phyloP scores from a whole-genome alignment of 2,888 invertebrate genomes.

The Neria commutata region DNA sequence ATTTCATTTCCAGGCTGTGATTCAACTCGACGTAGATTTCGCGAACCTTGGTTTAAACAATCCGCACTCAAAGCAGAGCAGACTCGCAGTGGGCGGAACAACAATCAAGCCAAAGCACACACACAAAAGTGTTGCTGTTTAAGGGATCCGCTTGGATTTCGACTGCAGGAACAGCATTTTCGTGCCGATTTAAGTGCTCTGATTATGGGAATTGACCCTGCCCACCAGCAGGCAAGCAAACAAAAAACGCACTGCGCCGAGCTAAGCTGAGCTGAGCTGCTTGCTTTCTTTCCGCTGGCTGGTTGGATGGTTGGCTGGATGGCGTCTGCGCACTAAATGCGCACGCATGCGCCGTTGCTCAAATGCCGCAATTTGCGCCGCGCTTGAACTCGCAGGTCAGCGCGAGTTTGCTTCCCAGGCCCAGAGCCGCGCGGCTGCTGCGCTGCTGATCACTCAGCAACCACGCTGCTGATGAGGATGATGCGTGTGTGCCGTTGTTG shows the following conservation, averaged over 20 bases:
- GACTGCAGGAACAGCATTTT: no score
- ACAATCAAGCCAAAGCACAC: not conserved
- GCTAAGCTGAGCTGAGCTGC: constrained; percentile 21
- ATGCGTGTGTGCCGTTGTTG: no score
- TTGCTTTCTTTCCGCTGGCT: constrained; percentile 23
- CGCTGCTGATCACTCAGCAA: not conserved
- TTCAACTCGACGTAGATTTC: no score
- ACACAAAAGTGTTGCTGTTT: constrained; percentile 42
- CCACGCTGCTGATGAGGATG: no score
- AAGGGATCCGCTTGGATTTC: no score
- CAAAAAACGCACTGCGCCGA: not conserved
- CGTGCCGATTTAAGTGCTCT: constrained; percentile 52
- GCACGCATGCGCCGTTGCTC: not conserved
- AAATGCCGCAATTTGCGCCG: constrained; percentile 16
- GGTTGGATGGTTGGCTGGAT: no score
- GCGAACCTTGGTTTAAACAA: no score
- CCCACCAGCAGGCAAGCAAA: not conserved
- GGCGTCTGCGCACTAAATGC: not conserved
- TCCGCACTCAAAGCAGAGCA: not conserved
- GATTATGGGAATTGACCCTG: constrained; percentile 40
- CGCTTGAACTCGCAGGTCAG: constrained; percentile 49
- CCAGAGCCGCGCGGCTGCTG: not conserved
- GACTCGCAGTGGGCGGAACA: not conserved
- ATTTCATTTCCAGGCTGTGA: no score
- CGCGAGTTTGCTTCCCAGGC: not conserved